Evolutionary conservation across 2,888 invertebrate species (phyloP).

Genomic region (Polyommatus icarus): DNA sequence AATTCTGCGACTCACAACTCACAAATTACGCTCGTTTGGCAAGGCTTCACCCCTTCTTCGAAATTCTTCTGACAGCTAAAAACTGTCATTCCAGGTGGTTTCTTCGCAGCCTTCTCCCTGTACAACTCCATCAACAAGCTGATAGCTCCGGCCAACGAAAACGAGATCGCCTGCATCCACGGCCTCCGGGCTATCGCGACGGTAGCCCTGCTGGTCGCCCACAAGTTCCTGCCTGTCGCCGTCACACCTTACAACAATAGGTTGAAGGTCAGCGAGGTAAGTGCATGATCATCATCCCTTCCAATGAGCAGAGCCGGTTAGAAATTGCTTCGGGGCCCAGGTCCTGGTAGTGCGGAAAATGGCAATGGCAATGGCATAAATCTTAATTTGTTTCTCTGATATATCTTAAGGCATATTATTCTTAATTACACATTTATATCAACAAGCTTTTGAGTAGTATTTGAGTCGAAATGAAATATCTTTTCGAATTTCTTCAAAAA

Average conservation of each 20-base stretch:
- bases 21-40: too few relatives aligned
- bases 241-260: slow-evolving; percentile 84
- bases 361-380: too few relatives aligned
- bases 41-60: too few relatives aligned
- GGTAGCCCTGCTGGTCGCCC: slow-evolving; percentile 82
- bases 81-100: slow-evolving; percentile 52
- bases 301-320: background rate
- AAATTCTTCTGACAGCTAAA: too few relatives aligned
- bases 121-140: slow-evolving; percentile 82
- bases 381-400: too few relatives aligned
- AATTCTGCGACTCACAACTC: too few relatives aligned
- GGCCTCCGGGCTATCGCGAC: slow-evolving; percentile 85
- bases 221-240: slow-evolving; percentile 83
- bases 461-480: background rate
- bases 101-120: slow-evolving; percentile 83
- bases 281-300: slow-evolving; percentile 32
- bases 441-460: background rate
- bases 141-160: slow-evolving; percentile 70
- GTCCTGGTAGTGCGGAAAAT: background rate
- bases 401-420: too few relatives aligned
- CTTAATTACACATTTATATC: background rate
- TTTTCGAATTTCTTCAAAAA: background rate
- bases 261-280: slow-evolving; percentile 79
- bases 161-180: slow-evolving; percentile 85
- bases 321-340: too few relatives aligned